Evolutionary conservation across 2,113 vertebrate species (phyloP).

Genomic region (Ictalurus furcatus): DNA sequence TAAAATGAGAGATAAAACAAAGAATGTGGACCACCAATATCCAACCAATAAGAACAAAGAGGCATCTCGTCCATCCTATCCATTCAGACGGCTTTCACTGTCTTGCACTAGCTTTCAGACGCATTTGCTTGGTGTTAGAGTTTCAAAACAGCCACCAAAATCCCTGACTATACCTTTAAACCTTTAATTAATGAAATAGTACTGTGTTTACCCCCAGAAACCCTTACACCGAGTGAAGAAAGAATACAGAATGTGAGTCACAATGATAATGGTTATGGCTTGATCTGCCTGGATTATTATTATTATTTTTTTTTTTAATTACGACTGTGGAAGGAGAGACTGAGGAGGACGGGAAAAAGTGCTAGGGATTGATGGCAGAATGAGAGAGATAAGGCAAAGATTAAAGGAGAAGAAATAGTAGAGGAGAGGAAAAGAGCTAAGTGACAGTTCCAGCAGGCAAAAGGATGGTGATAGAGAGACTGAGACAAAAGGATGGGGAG

Average conservation of each 20-base stretch:
- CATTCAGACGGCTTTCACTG: background rate
- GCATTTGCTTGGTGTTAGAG: background rate
- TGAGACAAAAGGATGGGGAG: background rate
- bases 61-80: background rate
- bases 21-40: background rate
- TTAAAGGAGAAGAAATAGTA: background rate
- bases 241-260: background rate
- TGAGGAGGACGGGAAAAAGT: background rate
- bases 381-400: background rate
- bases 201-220: background rate
- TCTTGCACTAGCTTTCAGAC: background rate
- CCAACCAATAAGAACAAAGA: background rate
- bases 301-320: background rate
- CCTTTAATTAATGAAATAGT: conserved; percentile 11
- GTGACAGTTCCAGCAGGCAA: background rate
- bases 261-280: background rate
- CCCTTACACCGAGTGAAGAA: background rate
- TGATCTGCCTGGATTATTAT: background rate
- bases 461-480: background rate
- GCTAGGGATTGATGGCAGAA: background rate
- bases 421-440: background rate
- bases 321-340: background rate
- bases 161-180: background rate
- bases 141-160: background rate
- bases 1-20: background rate